Evolutionary conservation across 2,888 invertebrate species (phyloP).

Genomic region (Ichneumoninae sp.): DNA sequence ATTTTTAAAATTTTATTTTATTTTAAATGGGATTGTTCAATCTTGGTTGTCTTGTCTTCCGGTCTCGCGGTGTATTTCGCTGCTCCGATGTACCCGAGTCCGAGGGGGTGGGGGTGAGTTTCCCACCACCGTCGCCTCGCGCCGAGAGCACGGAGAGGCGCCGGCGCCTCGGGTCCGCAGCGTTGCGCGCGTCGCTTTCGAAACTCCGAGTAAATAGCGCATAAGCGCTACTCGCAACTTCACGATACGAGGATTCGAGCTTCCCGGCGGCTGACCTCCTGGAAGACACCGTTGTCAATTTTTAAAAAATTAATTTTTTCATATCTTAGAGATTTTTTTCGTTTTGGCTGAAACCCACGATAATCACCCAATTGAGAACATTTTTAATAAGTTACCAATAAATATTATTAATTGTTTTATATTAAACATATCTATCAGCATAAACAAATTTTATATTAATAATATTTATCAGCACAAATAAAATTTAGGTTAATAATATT

Average conservation of each 20-base stretch:
- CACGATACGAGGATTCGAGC: constrained; percentile 27
- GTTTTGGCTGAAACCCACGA: background rate
- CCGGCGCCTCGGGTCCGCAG: constrained; percentile 69
- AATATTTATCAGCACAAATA: too few relatives aligned
- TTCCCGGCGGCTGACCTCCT: constrained; percentile 30
- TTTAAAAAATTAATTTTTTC: background rate
- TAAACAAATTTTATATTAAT: too few relatives aligned
- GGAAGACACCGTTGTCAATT: background rate
- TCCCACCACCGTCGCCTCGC: constrained; percentile 27
- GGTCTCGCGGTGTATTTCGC: background rate
- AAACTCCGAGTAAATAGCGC: constrained; percentile 74
- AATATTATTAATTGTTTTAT: too few relatives aligned
- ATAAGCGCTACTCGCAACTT: constrained; percentile 25
- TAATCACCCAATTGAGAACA: too few relatives aligned
- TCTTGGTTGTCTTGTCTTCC: background rate
- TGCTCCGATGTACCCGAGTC: constrained; percentile 8
- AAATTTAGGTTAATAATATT: too few relatives aligned
- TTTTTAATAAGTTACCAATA: too few relatives aligned
- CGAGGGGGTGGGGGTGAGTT: constrained; percentile 22
- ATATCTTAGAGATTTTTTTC: background rate
- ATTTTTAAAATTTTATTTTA: background rate
- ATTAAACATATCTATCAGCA: too few relatives aligned
- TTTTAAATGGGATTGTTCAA: background rate
- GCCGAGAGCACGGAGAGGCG: constrained; percentile 35
- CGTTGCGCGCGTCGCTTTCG: constrained; percentile 78